Conservation (phyloP, 2,797 vertebrate species). For the Paramormyrops hopkinsi region DNA sequence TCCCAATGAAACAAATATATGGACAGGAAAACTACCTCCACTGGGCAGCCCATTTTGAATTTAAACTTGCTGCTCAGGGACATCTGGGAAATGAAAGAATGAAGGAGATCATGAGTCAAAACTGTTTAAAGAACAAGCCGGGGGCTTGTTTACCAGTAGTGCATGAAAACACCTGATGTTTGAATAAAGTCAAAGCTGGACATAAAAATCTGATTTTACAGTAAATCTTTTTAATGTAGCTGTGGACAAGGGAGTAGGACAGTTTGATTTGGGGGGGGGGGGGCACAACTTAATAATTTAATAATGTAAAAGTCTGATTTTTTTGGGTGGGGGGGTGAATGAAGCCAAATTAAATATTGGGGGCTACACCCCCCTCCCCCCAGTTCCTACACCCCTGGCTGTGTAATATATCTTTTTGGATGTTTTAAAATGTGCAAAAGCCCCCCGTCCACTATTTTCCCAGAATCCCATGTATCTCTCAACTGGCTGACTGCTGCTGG, state of each 20-base stretch:
- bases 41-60: background rate
- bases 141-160: background rate
- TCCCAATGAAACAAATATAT: background rate
- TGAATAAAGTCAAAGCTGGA: background rate
- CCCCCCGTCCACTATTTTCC: background rate
- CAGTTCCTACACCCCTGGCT: background rate
- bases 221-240: background rate
- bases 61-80: background rate
- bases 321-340: background rate
- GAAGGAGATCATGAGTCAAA: background rate
- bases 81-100: background rate
- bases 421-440: background rate
- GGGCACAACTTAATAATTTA: background rate
- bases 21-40: background rate
- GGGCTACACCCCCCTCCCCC: background rate
- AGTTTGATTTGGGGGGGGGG: background rate
- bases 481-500: background rate
- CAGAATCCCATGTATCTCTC: background rate
- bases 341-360: background rate
- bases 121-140: background rate
- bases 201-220: background rate
- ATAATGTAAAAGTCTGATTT: background rate
- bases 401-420: background rate
- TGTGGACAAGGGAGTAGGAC: background rate
- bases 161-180: background rate